Conservation (phyloP, 1,140 invertebrate genomes). For the Diabrotica virgifera region DNA sequence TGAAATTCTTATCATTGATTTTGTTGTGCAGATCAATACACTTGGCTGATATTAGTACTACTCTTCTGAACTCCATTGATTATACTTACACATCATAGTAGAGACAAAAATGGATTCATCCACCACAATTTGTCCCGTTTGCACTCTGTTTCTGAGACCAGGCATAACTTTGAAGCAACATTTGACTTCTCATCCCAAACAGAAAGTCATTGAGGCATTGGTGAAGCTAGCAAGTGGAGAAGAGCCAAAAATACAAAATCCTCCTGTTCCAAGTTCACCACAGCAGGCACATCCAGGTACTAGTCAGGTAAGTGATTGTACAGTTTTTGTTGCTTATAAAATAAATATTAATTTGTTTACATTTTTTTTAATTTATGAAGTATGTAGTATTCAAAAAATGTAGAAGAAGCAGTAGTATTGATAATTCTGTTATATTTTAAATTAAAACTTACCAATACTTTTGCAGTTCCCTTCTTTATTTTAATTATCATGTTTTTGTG, state of each 20-base stretch:
- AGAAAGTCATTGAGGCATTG: conserved; percentile 80
- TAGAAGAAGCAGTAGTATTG: no score
- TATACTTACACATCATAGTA: background rate
- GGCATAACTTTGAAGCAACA: conserved; percentile 76
- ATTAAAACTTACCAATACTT: no score
- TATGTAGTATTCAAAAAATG: no score
- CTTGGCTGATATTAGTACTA: conserved; percentile 26
- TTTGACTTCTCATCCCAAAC: conserved; percentile 80
- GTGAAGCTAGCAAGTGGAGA: conserved; percentile 50
- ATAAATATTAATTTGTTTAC: background rate
- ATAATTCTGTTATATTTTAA: no score
- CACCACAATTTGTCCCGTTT: conserved; percentile 68
- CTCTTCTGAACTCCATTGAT: conserved; percentile 16
- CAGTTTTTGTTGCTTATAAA: background rate
- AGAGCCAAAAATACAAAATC: conserved; percentile 21
- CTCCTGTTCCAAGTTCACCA: background rate
- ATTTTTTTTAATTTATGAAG: no score
- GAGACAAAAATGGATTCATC: conserved; percentile 38
- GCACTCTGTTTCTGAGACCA: conserved; percentile 75
- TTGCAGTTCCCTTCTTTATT: no score
- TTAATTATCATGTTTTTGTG: no score
- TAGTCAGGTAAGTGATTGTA: conserved; percentile 2
- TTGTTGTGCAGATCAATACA: conserved; percentile 41
- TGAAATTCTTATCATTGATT: conserved; percentile 35
- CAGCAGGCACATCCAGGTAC: conserved; percentile 13